These are phyloP conservation scores for Cerastis leucographa DNA, from an alignment of 2,888 invertebrate species.

Conservation along the genomic window DNA sequence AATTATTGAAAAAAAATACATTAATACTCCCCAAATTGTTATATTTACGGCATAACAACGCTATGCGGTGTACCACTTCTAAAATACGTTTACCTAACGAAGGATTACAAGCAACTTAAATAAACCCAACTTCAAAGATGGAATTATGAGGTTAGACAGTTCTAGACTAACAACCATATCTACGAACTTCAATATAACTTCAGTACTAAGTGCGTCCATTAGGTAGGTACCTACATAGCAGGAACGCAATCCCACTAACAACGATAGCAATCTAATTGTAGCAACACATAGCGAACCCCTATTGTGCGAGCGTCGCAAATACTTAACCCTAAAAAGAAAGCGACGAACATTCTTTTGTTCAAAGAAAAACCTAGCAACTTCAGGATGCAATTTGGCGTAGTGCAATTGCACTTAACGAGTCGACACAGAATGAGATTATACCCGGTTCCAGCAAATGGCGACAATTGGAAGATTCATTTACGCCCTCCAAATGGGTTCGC, in stretches of 20 bases:
- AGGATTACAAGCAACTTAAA: constrained; percentile 24
- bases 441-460: constrained; percentile 68
- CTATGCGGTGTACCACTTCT: constrained; percentile 1
- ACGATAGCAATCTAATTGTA: constrained; percentile 58
- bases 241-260: constrained; percentile 42
- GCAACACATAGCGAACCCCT: constrained; percentile 48
- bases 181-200: constrained; percentile 42
- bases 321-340: constrained; percentile 63
- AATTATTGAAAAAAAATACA: not conserved
- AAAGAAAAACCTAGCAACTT: constrained; percentile 65
- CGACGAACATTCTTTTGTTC: constrained; percentile 65
- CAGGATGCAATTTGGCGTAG: constrained; percentile 70
- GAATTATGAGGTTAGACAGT: constrained; percentile 31
- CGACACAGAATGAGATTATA: constrained; percentile 75
- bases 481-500: constrained; percentile 60
- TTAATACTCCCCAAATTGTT: not conserved
- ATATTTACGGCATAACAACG: not conserved
- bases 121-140: constrained; percentile 20
- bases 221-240: constrained; percentile 22
- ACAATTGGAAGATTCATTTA: constrained; percentile 74
- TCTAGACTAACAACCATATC: constrained; percentile 19
- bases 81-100: constrained; percentile 1
- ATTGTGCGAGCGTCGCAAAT: constrained; percentile 57
- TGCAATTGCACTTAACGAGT: constrained; percentile 74
- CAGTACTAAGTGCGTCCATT: constrained; percentile 35